Evolutionary conservation across 2,888 invertebrate species (phyloP).

Genomic region (Eristalis arbustorum): DNA sequence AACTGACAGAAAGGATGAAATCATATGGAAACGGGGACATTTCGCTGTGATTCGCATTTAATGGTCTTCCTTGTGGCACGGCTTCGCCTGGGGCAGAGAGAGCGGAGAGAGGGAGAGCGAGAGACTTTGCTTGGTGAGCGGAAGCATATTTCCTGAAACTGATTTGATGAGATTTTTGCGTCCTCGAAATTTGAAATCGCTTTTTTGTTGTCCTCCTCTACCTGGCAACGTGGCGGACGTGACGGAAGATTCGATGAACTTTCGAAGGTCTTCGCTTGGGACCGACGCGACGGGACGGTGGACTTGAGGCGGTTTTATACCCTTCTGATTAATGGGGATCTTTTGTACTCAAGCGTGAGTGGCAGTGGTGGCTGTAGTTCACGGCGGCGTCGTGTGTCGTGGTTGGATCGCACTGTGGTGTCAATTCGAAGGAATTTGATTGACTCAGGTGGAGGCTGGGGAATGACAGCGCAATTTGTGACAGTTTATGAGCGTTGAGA

Average conservation of each 20-base stretch:
- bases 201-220: background rate
- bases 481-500: too few species aligned
- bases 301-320: background rate
- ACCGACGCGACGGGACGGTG: too few species aligned
- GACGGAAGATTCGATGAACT: background rate
- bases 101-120: background rate
- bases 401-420: too few species aligned
- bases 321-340: background rate
- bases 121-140: background rate
- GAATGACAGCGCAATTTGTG: too few species aligned
- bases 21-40: slow-evolving; percentile 37
- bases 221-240: background rate
- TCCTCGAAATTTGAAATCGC: background rate
- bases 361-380: too few species aligned
- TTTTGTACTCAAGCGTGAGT: too few species aligned
- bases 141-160: slow-evolving; percentile 4
- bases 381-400: too few species aligned
- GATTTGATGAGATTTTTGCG: slow-evolving; percentile 18
- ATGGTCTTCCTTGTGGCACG: slow-evolving; percentile 1
- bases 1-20: slow-evolving; percentile 26
- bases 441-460: too few species aligned
- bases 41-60: slow-evolving; percentile 18
- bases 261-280: background rate
- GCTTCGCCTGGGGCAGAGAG: background rate
- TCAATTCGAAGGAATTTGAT: too few species aligned